These are phyloP conservation scores for Babyrousa celebensis DNA, from an alignment of 2,797 vertebrate genomes.

Conservation along the genomic window DNA sequence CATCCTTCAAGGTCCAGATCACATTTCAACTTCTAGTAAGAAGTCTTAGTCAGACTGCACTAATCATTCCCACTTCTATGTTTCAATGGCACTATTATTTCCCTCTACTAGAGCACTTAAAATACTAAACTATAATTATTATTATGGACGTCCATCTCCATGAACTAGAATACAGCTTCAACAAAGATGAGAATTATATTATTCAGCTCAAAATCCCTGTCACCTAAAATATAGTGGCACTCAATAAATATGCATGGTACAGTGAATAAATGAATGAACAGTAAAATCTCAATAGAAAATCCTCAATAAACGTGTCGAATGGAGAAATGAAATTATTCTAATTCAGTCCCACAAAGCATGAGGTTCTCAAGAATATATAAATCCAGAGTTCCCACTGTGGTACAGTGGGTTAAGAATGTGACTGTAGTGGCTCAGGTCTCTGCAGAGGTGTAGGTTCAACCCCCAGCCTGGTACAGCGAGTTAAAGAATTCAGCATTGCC, in stretches of 20 bases:
- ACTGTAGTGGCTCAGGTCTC: too few relatives aligned
- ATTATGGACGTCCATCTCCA: not conserved
- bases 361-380: not conserved
- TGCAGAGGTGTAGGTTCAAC: too few relatives aligned
- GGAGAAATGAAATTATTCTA: not conserved
- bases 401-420: too few relatives aligned
- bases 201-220: conserved; percentile 43
- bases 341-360: not conserved
- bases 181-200: not conserved
- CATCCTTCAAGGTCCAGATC: not conserved
- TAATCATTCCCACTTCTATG: not conserved
- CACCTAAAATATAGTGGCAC: not conserved
- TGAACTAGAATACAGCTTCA: not conserved
- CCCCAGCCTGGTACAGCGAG: too few relatives aligned
- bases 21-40: conserved; percentile 43
- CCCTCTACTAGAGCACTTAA: not conserved
- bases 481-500: too few relatives aligned
- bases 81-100: not conserved
- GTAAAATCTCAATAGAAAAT: not conserved
- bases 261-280: not conserved
- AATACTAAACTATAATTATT: conserved; percentile 29
- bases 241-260: not conserved
- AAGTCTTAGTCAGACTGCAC: conserved; percentile 10
- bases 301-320: not conserved
- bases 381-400: not conserved